Evolutionary conservation across 1,140 invertebrate species (phyloP), one percentile per base, ranked within the genome.

Genomic region (Drosophila nannoptera): DNA sequence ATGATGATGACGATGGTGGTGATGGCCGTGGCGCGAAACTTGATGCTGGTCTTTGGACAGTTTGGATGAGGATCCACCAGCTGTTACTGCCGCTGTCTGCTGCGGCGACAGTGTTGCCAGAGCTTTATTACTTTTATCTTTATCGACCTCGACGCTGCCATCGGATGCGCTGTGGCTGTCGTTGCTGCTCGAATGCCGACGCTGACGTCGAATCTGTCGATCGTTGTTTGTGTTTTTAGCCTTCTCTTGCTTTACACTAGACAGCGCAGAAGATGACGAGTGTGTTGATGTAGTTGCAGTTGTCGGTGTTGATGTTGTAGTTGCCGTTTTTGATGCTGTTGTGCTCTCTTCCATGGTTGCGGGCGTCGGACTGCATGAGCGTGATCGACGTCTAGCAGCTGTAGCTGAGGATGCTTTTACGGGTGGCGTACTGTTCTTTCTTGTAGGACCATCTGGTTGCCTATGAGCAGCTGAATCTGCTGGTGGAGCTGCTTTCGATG

Each of bases 161-260:
- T 48, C 65, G 7, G 9, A 43, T 61, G 62, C 56, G 46, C 69
- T 74, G 52, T 43, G 69, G 40, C 54, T 56, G 63, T 7, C 58
- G 60, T 63, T 66, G 50, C 38, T 45, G 56, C 56, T 66, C 16
- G 71, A 74, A 14, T 60, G 70, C 2, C 50, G 69, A 42, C 70
- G 65, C 11, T 38, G 65, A 40, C 73, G 69, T 50, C 70, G 58
- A 38, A 43, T 50, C 42, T 56, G 46, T 11, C 49, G 64, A 29
- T 63, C 71, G 59, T n/a, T 67, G 53, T 66, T 53, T 42, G 78
- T 73, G 64, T 68, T 77, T 53, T 61, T 54, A 29, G 14, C 59
- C 55, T 72, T 72, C n/a, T 52, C 45, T 29, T 67, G 75, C 58
- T 60, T 69, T 45, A 53, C 40, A 32, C 8, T 42, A 6, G 11